Evolutionary conservation across 2,113 vertebrate genomes (phyloP), one percentile per base, ranked within the genome.

Genomic region (Sander vitreus): DNA sequence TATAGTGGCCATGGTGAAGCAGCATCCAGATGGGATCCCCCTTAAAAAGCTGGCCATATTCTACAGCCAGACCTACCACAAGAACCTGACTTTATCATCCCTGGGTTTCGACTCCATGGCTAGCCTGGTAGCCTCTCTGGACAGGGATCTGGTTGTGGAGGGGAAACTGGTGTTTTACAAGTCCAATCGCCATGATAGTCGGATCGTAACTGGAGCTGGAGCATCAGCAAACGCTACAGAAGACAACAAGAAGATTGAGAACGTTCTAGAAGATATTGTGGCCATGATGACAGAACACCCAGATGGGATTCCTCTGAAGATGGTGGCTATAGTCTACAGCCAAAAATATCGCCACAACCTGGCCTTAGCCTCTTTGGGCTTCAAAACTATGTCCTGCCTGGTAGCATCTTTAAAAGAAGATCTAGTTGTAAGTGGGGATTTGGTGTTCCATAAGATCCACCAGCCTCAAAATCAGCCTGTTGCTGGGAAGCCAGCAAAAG

Each of bases 21-120:
- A 77, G n/a, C 55, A 93, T 54, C 85, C 88, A 19, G 33, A 11
- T 3, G 95, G 94, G 23, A 83, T 95, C 39, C 93, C 86, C 1
- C 36, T 94, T 0, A 90, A 87, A 23, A 87, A 67, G 47, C 43
- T 95, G 7, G 0, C 59, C 4, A 2, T 30, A 0, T 8, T 48
- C 27, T 96, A 92, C 83, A 89, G 0, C 27, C 65, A 90, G 87
- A 76, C 16, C 16, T 95, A 94, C 78, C 73, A 18, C 65, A 48
- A 33, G 0, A 93, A 92, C 60, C 75, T 95, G 70, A 71, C 33
- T 1, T 3, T 86, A 0, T 82, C 83, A 1, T 18, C 57, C 0
- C 27, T 94, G 45, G 92, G 93, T 45, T 90, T 93, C 19, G 0
- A 25, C 14, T 93, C 93, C 19, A 19, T 89, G 5, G 5, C 60